Base-by-base conservation (phyloP, 2,113 vertebrate genomes). In the Nanorana parkeri region DNA sequence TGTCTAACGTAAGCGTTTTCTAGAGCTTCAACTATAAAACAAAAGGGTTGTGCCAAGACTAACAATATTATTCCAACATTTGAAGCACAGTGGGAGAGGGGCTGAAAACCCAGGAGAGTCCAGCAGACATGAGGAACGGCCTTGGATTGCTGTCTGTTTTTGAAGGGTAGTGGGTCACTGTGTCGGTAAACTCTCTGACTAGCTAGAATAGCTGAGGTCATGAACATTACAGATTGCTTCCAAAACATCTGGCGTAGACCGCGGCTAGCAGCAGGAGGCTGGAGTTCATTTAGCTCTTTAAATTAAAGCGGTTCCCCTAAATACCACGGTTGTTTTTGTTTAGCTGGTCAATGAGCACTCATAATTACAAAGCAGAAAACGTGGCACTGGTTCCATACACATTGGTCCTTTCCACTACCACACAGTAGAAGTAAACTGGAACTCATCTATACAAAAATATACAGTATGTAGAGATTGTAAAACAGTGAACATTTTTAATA, bases 231-330 rank as follows among this genome's bases (percentile, higher is more conserved):
- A 58, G 71, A 73, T 73, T 19, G 1, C 17, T 73, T 73, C 51
- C 64, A 24, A 26, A 73, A 73, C 71, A 73, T 73, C 71, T 73
- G 71, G 71, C 19, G 19, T 4, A 56, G 71, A 73, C 71, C 52
- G 26, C 54, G 4, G 71, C 15, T 73, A 56, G 17, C 71, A 73
- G 54, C 26, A 20, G 52, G n/a, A 73, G 71, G 20, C 52, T 73
- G 26, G 26, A 51, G 2, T 26, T 19, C 10, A 26, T 63, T 63
- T 26, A 24, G 60, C 21, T 63, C 55, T 63, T 24, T 63, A 63
- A 24, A 21, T 15, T 24, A 0, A 63, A 21, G n/a, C 8, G 1
- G n/a, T 61, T 56, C 24, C 24, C n/a, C 60, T 61, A 23, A 63
- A 16, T 63, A 24, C 8, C 24, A 63, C 21, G 16, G 11, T 24